A percentile compares a stretch with the other conserved stretches of the same genome.
phyloP scores from a whole-genome alignment of 1,140 invertebrate genomes.

The Idris sp. region DNA sequence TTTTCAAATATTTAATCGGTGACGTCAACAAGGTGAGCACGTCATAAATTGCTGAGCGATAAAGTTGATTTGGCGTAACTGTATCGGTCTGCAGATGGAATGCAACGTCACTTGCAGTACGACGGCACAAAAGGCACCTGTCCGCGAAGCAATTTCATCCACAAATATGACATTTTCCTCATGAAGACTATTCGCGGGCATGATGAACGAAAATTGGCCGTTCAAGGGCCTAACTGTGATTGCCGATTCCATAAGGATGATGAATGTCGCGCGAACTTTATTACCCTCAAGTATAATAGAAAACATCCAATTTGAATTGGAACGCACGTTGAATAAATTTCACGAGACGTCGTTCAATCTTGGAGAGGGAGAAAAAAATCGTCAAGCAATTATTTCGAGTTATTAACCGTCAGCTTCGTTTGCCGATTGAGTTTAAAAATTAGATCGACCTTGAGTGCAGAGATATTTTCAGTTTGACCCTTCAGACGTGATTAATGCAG shows the following conservation, averaged over 20 bases:
- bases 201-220: too few species aligned
- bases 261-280: slow-evolving; percentile 28
- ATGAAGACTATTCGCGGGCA: too few species aligned
- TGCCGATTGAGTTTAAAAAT: too few species aligned
- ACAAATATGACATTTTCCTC: too few species aligned
- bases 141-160: slow-evolving; percentile 18
- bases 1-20: slow-evolving; percentile 11
- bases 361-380: neutral
- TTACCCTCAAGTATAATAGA: slow-evolving; percentile 18
- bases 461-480: too few species aligned
- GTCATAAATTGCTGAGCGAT: slow-evolving; percentile 50
- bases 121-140: slow-evolving; percentile 37
- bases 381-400: slow-evolving; percentile 10
- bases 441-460: slow-evolving; percentile 3
- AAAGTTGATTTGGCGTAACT: slow-evolving; percentile 48
- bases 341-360: neutral
- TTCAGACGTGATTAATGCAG: too few species aligned
- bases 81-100: slow-evolving; percentile 43
- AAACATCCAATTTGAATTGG: slow-evolving; percentile 21
- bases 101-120: slow-evolving; percentile 48
- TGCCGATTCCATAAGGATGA: neutral
- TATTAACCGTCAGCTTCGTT: neutral
- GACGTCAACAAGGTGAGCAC: slow-evolving; percentile 35
- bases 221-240: too few species aligned
- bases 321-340: neutral